Base-by-base conservation (phyloP, 2,113 vertebrate species). In the Myotis brandtii region DNA sequence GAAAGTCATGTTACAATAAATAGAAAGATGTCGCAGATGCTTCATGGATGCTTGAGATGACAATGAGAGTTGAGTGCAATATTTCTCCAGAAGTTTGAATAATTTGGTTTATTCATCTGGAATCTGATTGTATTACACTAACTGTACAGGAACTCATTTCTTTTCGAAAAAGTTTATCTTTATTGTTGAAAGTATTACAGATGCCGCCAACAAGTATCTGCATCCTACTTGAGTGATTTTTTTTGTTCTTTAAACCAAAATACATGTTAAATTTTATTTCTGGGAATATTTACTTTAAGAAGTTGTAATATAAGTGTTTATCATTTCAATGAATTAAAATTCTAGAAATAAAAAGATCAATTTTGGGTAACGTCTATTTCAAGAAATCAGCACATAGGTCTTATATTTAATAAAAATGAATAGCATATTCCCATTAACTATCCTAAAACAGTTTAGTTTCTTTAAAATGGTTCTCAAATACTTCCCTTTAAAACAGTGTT, bases 341-440 rank as follows among this genome's bases (percentile, higher is more conserved):
- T 94, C 0, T 48, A 40, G 25, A 79, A 80, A 77, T 89, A 54
- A 23, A 91, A 82, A 72, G 50, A 62, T 80, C 9, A 89, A 56
- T 40, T 67, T 79, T 86, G 27, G 9, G 69, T 83, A 92, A 79
- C 73, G 11, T 54, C 11, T 46, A 3, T 69, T 95, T 89, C 7
- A 77, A 67, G 3, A 23, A 76, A 48, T 64, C 23, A 76, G 10
- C 8, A 23, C 3, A 67, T 32, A 34, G 46, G n/a, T 16, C 2
- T 87, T 90, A 14, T 6, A 54, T 70, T 91, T 89, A 84, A 84
- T 80, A 48, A 95, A 95, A 86, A 90, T 12, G 46, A 89, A 20
- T 1, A 73, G 0, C 20, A 50, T 59, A 32, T 0, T 80, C 1
- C 4, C 0, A 76, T 75, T 80, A 73, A 66, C 8, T 91, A 75